phyloP scores from a whole-genome alignment of 2,113 vertebrate genomes.

The Sceloporus undulatus region DNA sequence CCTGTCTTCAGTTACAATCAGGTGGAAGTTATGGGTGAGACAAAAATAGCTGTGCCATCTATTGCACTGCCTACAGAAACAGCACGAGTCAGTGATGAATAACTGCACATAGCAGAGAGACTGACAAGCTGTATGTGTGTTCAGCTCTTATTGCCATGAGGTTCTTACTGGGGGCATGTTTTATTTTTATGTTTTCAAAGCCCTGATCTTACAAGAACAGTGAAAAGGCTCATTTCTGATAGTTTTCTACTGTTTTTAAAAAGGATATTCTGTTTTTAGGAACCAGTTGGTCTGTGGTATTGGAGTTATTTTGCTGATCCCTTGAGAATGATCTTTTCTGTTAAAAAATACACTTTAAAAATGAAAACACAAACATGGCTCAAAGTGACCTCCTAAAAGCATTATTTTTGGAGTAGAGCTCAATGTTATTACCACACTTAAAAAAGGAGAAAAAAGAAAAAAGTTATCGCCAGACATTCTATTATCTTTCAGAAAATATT shows the following conservation, averaged over 20 bases:
- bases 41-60: conserved; percentile 62
- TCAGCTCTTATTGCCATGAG: too few species aligned
- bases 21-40: conserved; percentile 59
- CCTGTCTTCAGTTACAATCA: conserved; percentile 49
- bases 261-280: background rate
- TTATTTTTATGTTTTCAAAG: background rate
- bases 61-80: conserved; percentile 41
- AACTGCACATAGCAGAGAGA: conserved; percentile 8
- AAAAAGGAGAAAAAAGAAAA: too few species aligned
- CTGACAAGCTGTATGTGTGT: background rate
- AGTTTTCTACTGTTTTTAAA: background rate
- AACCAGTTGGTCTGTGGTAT: background rate
- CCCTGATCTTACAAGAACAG: background rate
- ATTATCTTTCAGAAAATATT: too few species aligned
- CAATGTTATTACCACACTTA: too few species aligned
- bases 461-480: too few species aligned
- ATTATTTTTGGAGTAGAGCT: too few species aligned
- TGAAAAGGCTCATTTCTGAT: too few species aligned
- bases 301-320: background rate
- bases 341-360: too few species aligned
- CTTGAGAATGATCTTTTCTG: too few species aligned
- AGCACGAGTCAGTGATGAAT: conserved; percentile 43
- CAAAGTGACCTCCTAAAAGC: too few species aligned
- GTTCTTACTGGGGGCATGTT: background rate
- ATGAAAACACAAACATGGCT: too few species aligned